Conservation (phyloP, 2,797 vertebrate genomes). For the Chelon labrosus region DNA sequence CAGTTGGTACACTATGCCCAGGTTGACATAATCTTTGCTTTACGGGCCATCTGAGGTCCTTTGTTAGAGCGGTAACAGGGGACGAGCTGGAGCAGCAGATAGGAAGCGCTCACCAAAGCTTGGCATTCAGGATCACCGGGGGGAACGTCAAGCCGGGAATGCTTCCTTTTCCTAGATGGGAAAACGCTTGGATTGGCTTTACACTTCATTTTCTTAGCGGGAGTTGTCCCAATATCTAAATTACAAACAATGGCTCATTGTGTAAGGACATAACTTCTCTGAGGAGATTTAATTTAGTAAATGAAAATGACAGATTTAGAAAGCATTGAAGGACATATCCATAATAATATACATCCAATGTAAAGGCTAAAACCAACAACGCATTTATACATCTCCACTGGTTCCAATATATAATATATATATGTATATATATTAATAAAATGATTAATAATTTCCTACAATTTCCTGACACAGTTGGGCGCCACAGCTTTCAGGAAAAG, state of each 20-base stretch:
- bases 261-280: constrained; percentile 21
- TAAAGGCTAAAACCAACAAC: neutral
- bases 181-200: constrained; percentile 44
- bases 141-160: constrained; percentile 55
- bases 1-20: constrained; percentile 74
- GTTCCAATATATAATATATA: neutral
- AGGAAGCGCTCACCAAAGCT: constrained; percentile 70
- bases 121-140: constrained; percentile 64
- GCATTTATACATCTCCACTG: neutral
- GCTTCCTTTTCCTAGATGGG: constrained; percentile 63
- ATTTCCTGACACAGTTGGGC: neutral
- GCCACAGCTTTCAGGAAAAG: neutral
- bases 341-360: neutral
- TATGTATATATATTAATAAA: no score
- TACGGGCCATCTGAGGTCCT: constrained; percentile 76
- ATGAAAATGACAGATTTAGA: neutral
- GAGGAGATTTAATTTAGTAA: constrained; percentile 19
- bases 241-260: constrained; percentile 59
- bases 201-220: constrained; percentile 42
- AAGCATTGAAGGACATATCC: no score
- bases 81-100: constrained; percentile 66
- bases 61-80: constrained; percentile 78
- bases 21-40: constrained; percentile 71
- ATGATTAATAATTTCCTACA: neutral
- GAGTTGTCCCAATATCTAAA: constrained; percentile 47